Evolutionary conservation across 2,888 invertebrate species (phyloP), one percentile per base, ranked within the genome.

Genomic region (Euproctis similis): DNA sequence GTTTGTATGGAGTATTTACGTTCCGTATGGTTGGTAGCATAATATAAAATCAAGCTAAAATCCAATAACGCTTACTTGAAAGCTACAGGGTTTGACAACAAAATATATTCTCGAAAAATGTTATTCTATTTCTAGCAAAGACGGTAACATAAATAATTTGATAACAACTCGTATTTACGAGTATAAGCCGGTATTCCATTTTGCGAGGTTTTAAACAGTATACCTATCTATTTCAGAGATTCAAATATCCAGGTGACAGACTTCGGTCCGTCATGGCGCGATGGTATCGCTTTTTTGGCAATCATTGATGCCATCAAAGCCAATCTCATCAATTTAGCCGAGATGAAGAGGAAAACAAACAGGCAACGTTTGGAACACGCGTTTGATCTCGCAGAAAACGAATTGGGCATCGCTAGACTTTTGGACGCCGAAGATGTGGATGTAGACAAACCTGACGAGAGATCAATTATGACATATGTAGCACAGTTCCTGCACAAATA

Each of bases 391-490:
- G 98, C 98, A 11, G 97, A 98, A 81, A 87, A 85, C 30, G 93
- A 96, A 62, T 85, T 98, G 19, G 97, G 97, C 26, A 97, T 98
- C 56, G 93, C 96, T 11, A 88, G 94, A 53, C 86, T 98, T 7
- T 81, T 98, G 30, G 98, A 98, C 69, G 94, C 97, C 2, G 97
- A 97, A 81, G 97, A 97, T 75, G 96, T 97, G 27, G 97, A 97
- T 71, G 96, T 97, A 12, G 92, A 94, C 13, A 94, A 95, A 67
- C 98, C 98, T 3, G 98, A 98, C 73, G 98, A 98, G 72, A 93
- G 95, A 77, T 97, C 96, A 39, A 95, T 98, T 55, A 98, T 98
- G 97, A 98, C 98, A 14, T 98, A 98, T 72, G 97, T 98, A 39
- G 97, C 98, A 20, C 97, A 98, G 85, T 98, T 98, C 81, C 87